Evolutionary conservation across 2,797 vertebrate genomes (phyloP), one percentile per base, ranked within the genome.

Genomic region (Karalla daura): DNA sequence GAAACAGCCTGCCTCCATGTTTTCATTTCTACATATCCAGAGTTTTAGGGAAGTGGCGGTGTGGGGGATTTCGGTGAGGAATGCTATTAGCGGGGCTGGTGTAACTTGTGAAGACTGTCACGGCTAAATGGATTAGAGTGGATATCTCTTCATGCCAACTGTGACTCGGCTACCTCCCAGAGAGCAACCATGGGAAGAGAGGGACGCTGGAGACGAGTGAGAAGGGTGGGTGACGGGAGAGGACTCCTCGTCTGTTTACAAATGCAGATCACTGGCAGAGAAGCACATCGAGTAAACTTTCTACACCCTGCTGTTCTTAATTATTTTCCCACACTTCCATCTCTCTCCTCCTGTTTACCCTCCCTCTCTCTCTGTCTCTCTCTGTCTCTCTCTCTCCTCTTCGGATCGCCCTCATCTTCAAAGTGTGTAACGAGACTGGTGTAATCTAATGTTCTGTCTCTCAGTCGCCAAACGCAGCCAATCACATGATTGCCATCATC

Each of bases 241-340:
- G 60, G 28, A 30, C 28, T 68, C 70, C 67, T 69, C 78, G 82
- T 88, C 77, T 89, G 91, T 92, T 93, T 93, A 92, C 91, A 91
- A 81, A 80, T 59, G 76, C 71, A 81, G 67, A 79, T 78, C 51
- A 77, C 59, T 68, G 78, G 68, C 80, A 72, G 70, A 83, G 74
- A 86, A 89, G 86, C 89, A 89, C 90, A 90, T 70, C 24, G 67
- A 71, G 73, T 17, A 51, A 84, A 84, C 77, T 81, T 81, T 84
- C 54, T 76, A 72, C 25, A 32, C 25, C 37, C 53, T 7, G 53
- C 70, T 78, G 23, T 70, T 65, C 25, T 47, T 11, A 25, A 41
- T 62, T 23, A 28, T 72, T 78, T 75, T 55, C 43, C 41, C 40
- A 44, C 46, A 25, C 55, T 27, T 13, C n/a, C 33, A 15, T 50